Base-by-base conservation (phyloP, 2,888 invertebrate genomes). In the Oxyscelio sp. region DNA sequence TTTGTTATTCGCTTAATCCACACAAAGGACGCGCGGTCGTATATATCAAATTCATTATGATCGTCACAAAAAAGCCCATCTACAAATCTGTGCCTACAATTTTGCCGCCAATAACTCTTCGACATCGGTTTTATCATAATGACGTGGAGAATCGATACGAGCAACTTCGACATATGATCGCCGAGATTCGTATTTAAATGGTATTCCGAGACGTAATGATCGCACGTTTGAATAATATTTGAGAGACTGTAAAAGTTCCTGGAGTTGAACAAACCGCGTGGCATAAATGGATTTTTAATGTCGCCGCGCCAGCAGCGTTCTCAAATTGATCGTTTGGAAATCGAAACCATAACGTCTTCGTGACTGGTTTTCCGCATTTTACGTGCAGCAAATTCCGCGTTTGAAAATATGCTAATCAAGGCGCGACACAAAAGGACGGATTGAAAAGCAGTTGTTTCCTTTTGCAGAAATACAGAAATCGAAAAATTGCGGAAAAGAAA, bases 221-320 rank as follows among this genome's bases (percentile, higher is more conserved):
- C 45, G 38, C 61, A 38, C 77, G 58, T 78, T 70, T 70, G 61
- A 78, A 61, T 77, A 77, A 61, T 61, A 70, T 70, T 70, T 68
- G 66, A 66, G 65, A 45, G 56, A 56, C 56, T 45, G 58, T 40
- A 74, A 74, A 74, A 63, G 56, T 65, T 68, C 22, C 22, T 13
- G 8, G n/a, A 63, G 15, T 52, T 45, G 43, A 59, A 63, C 45
- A 48, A 79, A 65, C 31, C 58, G 56, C 48, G 40, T 9, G 45
- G 56, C 48, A 56, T 63, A 50, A 63, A 71, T 79, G 79, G 71
- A 79, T 79, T 79, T 79, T 70, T 78, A 78, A 78, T 78, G 70
- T 61, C 78, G 22, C 34, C 5, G 15, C 34, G 38, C 31, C 22
- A 17, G 17, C 19, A 22, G 34, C 43, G 70, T 38, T 65, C n/a